phyloP scores from a whole-genome alignment of 2,888 invertebrate species.

The Chrysodeixis includens region DNA sequence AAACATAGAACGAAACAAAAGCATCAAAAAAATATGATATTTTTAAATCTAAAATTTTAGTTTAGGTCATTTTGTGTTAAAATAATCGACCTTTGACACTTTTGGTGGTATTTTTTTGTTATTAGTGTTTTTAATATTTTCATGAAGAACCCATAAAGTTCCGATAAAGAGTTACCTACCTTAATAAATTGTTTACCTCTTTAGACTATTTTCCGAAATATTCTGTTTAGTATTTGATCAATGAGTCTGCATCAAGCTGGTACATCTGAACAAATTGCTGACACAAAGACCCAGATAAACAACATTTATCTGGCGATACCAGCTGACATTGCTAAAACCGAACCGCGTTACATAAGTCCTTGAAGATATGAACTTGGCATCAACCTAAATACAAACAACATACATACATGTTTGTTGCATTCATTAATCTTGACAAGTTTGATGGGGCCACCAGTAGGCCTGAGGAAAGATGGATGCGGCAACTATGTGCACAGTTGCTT shows the following conservation, averaged over 20 bases:
- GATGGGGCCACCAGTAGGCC: constrained; percentile 46
- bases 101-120: too few relatives aligned
- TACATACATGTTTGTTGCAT: constrained; percentile 65
- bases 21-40: too few relatives aligned
- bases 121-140: too few relatives aligned
- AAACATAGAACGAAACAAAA: too few relatives aligned
- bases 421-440: constrained; percentile 68
- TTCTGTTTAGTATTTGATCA: background rate
- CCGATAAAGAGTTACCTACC: too few relatives aligned
- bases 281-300: background rate
- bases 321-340: constrained; percentile 8
- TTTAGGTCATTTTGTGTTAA: too few relatives aligned
- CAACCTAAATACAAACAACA: constrained; percentile 72
- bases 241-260: background rate
- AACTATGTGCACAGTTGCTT: constrained; percentile 28
- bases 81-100: too few relatives aligned
- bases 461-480: constrained; percentile 73
- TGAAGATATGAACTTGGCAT: constrained; percentile 81
- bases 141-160: too few relatives aligned
- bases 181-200: too few relatives aligned
- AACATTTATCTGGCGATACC: background rate
- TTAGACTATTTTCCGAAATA: background rate
- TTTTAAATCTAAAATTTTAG: too few relatives aligned
- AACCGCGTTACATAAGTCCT: constrained; percentile 53
- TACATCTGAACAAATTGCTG: constrained; percentile 2